phyloP scores from a whole-genome alignment of 2,888 invertebrate species.

The Drosophila tripunctata region DNA sequence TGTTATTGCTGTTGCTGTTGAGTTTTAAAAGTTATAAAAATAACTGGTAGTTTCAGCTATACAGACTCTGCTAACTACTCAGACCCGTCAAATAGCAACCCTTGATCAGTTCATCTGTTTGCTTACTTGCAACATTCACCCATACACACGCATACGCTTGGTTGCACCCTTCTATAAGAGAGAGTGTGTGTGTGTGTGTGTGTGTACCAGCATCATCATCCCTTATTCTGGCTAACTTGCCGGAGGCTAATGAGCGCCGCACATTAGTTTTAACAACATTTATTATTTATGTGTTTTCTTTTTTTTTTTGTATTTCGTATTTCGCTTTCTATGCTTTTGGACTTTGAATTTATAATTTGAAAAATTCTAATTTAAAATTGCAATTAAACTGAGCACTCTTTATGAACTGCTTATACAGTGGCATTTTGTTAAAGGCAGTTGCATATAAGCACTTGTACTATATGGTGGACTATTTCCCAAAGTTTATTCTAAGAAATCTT shows the following conservation, averaged over 20 bases:
- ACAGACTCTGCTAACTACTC: constrained; percentile 36
- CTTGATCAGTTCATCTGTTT: constrained; percentile 56
- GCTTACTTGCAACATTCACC: constrained; percentile 13
- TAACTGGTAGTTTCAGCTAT: constrained; percentile 55
- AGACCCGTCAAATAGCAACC: constrained; percentile 56
- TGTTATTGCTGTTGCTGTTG: constrained; percentile 56
- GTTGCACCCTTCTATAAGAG: constrained; percentile 76
- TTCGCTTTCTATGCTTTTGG: constrained; percentile 27
- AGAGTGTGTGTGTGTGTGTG: constrained; percentile 41
- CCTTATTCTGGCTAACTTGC: constrained; percentile 57
- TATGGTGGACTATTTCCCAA: too few relatives aligned
- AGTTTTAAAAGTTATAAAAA: constrained; percentile 77
- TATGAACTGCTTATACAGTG: neutral
- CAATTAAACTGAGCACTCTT: constrained; percentile 56
- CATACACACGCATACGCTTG: constrained; percentile 17
- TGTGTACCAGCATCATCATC: constrained; percentile 73
- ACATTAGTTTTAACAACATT: constrained; percentile 79
- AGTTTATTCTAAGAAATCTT: too few relatives aligned
- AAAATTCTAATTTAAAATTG: constrained; percentile 45
- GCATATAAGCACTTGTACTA: neutral
- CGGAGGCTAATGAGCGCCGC: constrained; percentile 78
- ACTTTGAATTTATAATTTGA: constrained; percentile 44
- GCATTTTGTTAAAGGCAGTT: neutral
- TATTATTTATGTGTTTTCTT: constrained; percentile 78
- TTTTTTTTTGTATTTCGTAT: too few relatives aligned